These are phyloP conservation scores for Ophion slaviceki DNA, from an alignment of 2,888 invertebrate species.

Conservation along the genomic window DNA sequence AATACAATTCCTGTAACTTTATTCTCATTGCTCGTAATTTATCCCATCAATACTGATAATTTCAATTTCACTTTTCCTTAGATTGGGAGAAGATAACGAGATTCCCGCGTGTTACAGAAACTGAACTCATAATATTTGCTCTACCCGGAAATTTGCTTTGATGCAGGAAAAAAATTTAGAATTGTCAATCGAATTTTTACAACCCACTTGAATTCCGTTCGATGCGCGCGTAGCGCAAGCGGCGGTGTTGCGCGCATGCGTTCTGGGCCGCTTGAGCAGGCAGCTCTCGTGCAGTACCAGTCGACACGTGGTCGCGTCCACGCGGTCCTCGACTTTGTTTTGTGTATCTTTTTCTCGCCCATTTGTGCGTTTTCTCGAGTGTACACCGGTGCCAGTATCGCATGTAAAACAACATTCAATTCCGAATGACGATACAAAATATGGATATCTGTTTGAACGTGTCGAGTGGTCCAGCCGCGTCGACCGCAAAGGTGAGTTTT, in stretches of 20 bases:
- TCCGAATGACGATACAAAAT: conserved; percentile 73
- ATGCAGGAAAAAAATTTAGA: neutral
- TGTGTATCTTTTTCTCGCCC: neutral
- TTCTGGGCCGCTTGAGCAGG: neutral
- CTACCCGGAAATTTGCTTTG: neutral
- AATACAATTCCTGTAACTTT: no score
- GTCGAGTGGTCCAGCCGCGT: conserved; percentile 66
- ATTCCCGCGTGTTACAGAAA: no score
- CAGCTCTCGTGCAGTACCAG: neutral
- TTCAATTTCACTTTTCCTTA: no score
- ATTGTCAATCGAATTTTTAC: neutral
- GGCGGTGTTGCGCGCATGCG: neutral
- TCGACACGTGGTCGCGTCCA: conserved; percentile 1
- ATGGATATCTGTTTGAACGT: conserved; percentile 81
- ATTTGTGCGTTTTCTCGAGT: neutral
- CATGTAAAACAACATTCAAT: neutral
- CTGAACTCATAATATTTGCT: no score
- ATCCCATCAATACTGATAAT: no score
- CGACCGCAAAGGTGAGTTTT: conserved; percentile 72
- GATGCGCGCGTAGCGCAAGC: neutral
- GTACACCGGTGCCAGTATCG: conserved; percentile 37
- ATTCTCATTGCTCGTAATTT: no score
- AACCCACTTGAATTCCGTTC: neutral
- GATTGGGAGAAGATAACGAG: no score
- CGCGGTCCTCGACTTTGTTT: conserved; percentile 26